Base-by-base conservation (phyloP, 2,888 invertebrate species). In the Coremacera marginata region DNA sequence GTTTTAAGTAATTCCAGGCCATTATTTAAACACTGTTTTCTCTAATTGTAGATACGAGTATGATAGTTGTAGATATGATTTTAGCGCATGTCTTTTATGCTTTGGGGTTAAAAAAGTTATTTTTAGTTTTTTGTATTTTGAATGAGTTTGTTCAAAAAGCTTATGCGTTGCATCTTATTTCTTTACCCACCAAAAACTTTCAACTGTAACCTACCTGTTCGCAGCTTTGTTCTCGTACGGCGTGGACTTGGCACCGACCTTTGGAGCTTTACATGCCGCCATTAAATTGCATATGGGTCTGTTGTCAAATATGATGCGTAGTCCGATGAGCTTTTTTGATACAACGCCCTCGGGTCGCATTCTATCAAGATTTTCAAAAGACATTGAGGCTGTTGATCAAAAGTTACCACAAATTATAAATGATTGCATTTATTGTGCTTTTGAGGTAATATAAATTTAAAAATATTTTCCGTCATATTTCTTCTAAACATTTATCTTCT, bases 181-280 rank as follows among this genome's bases (percentile, higher is more conserved):
- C 31, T 37, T 19, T 22, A 44, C 37, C 16, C 19, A 34, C 11
- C 11, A 68, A 57, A 57, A 55, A 57, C 55, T 62, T 74, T 37
- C 52, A 75, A 62, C 72, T 60, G 76, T 73, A 77, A 80, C 79
- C 3, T 31, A 4, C 3, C 78, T 78, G 81, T 79, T 87, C 87
- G 87, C 94, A 95, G 95, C 93, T 87, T 83, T 93, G 86, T 87
- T 91, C 86, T 92, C 93, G 86, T 91, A 93, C 90, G 90, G 92
- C 88, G 90, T 92, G 89, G 94, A 94, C 90, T 90, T 94, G 90
- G 90, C 91, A 88, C 93, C 94, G 80, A 92, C 91, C 87, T 89
- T 94, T 90, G 94, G 93, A 84, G 83, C 82, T 49, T 81, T 88
- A 78, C 82, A 79, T 5, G 89, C 88, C 63, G 86, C 89, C 57